Conservation (phyloP, 2,888 invertebrate species). For the Adelphocoris suturalis region DNA sequence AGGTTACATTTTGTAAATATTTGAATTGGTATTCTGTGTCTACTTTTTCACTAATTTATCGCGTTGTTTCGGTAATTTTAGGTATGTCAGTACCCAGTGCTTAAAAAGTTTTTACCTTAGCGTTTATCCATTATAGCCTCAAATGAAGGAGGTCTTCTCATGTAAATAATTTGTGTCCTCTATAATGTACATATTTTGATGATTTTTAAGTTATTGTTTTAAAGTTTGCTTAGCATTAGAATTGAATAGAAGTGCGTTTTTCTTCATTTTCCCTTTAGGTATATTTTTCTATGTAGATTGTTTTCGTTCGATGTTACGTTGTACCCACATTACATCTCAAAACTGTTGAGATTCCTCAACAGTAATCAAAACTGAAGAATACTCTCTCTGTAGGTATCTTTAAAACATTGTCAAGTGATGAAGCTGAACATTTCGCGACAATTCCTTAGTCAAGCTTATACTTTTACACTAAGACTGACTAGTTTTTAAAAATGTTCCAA, state of each 20-base stretch:
- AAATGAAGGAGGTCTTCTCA: background rate
- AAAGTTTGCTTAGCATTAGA: slow-evolving; percentile 13
- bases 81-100: slow-evolving; percentile 15
- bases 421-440: background rate
- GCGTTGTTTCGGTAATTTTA: background rate
- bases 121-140: background rate
- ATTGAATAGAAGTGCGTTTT: slow-evolving; percentile 1
- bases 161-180: background rate
- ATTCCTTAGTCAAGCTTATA: background rate
- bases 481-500: background rate
- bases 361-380: background rate
- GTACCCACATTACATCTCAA: background rate
- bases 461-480: slow-evolving; percentile 19
- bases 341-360: background rate
- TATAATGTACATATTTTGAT: background rate
- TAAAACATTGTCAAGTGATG: background rate
- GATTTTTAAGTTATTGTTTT: background rate
- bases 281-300: background rate
- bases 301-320: background rate
- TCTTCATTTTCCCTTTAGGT: background rate
- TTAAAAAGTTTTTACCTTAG: background rate
- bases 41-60: background rate
- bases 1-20: background rate
- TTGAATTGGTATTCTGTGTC: background rate
- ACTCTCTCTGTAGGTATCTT: background rate